Conservation (phyloP, 2,888 invertebrate species). For the Melanostoma mellinum region DNA sequence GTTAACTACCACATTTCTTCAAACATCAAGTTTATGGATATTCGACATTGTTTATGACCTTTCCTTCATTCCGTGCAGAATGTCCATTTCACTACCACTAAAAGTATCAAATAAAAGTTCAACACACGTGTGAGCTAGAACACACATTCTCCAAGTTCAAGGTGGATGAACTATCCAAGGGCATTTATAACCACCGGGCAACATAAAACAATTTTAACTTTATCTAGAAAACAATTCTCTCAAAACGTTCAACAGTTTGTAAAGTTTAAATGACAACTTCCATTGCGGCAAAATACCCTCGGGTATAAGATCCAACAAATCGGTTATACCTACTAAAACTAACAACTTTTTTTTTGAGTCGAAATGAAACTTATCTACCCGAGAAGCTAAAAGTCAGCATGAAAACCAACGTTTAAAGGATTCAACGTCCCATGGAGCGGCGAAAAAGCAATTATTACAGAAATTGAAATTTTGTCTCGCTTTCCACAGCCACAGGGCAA, state of each 20-base stretch:
- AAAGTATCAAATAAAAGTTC: too few species aligned
- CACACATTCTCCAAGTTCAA: slow-evolving; percentile 4
- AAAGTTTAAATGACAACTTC: slow-evolving; percentile 23
- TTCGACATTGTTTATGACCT: slow-evolving; percentile 24
- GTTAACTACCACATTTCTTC: slow-evolving; percentile 9
- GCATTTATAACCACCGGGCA: not conserved
- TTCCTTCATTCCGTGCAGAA: not conserved
- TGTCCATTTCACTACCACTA: not conserved
- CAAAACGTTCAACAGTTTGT: slow-evolving; percentile 38
- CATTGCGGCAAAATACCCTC: not conserved
- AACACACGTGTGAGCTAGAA: too few species aligned
- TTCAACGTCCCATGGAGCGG: not conserved
- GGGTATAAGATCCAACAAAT: not conserved
- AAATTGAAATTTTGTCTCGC: slow-evolving; percentile 29
- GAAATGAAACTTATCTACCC: slow-evolving; percentile 15
- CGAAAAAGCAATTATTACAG: slow-evolving; percentile 24
- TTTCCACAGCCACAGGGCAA: not conserved
- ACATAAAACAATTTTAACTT: not conserved
- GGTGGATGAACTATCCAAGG: slow-evolving; percentile 20
- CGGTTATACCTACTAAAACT: slow-evolving; percentile 13
- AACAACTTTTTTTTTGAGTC: slow-evolving; percentile 39
- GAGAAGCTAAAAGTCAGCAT: not conserved
- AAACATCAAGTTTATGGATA: not conserved
- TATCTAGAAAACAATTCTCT: slow-evolving; percentile 10
- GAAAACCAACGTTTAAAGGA: not conserved